These are phyloP conservation scores for Microcebus murinus DNA, from an alignment of 2,113 vertebrate genomes.

Conservation along the genomic window DNA sequence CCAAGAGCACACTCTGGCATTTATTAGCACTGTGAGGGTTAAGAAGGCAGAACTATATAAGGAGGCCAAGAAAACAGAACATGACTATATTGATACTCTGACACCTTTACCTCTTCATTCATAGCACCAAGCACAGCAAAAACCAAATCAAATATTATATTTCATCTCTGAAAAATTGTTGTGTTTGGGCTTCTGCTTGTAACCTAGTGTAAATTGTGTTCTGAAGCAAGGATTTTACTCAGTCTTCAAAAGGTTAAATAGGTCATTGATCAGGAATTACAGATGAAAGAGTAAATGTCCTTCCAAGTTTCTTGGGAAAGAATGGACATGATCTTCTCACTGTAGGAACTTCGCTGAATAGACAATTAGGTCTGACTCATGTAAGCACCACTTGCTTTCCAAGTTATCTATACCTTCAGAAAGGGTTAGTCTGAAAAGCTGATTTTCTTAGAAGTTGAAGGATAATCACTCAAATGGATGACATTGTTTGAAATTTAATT, in stretches of 20 bases:
- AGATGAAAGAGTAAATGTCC: conserved; percentile 65
- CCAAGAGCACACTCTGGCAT: neutral
- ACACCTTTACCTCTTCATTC: neutral
- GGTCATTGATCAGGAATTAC: conserved; percentile 51
- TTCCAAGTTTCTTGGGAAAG: conserved; percentile 45
- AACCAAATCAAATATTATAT: conserved; percentile 33
- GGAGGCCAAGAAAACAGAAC: neutral
- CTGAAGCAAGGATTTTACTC: conserved; percentile 61
- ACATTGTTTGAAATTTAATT: neutral
- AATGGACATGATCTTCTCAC: neutral
- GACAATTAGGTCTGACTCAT: neutral
- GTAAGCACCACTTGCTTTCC: neutral
- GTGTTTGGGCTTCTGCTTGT: conserved; percentile 26
- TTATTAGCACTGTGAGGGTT: neutral
- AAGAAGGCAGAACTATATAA: neutral
- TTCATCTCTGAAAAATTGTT: conserved; percentile 64
- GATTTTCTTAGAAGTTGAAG: neutral
- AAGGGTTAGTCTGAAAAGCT: neutral
- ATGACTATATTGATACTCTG: conserved; percentile 19
- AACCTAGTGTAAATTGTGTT: conserved; percentile 70
- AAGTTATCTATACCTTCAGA: neutral
- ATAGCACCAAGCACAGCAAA: conserved; percentile 25
- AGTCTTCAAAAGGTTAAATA: conserved; percentile 59
- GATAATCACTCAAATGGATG: neutral
- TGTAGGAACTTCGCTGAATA: neutral